These are phyloP conservation scores for Charanyca ferruginea DNA, from an alignment of 2,888 invertebrate species.

Conservation along the genomic window DNA sequence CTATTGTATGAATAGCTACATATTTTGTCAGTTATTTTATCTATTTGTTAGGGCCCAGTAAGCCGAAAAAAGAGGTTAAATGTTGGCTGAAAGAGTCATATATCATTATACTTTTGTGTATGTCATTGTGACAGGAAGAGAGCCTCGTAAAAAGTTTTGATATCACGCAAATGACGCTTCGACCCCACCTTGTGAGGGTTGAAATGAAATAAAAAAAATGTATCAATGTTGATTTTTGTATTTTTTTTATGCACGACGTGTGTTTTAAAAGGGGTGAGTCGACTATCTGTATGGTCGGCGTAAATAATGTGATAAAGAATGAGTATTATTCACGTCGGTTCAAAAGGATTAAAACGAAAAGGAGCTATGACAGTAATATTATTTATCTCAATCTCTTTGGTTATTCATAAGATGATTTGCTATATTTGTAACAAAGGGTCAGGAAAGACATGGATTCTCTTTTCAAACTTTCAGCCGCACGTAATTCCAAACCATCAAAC, in stretches of 20 bases:
- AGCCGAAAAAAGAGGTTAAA: conserved; percentile 49
- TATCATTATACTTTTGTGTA: conserved; percentile 61
- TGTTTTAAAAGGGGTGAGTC: conserved; percentile 52
- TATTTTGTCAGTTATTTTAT: conserved; percentile 39
- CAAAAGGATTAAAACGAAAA: conserved; percentile 27
- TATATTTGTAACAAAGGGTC: conserved; percentile 14
- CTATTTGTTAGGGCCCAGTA: conserved; percentile 38
- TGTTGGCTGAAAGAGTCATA: conserved; percentile 61
- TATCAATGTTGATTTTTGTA: conserved; percentile 55
- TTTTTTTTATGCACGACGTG: conserved; percentile 33
- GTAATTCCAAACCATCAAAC: conserved; percentile 41
- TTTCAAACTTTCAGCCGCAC: conserved; percentile 20
- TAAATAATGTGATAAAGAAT: conserved; percentile 48
- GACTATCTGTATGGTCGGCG: conserved; percentile 32
- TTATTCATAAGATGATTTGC: conserved; percentile 7
- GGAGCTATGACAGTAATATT: background rate
- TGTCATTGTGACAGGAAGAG: conserved; percentile 62
- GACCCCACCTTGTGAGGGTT: conserved; percentile 62
- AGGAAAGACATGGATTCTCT: conserved; percentile 7
- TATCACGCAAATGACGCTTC: conserved; percentile 56
- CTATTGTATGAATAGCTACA: conserved; percentile 30
- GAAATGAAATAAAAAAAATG: conserved; percentile 62
- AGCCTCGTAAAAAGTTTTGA: conserved; percentile 63
- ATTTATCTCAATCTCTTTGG: conserved; percentile 5
- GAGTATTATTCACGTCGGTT: conserved; percentile 24